Evolutionary conservation across 2,113 vertebrate species (phyloP).

Genomic region (Anser brachyrhynchus): DNA sequence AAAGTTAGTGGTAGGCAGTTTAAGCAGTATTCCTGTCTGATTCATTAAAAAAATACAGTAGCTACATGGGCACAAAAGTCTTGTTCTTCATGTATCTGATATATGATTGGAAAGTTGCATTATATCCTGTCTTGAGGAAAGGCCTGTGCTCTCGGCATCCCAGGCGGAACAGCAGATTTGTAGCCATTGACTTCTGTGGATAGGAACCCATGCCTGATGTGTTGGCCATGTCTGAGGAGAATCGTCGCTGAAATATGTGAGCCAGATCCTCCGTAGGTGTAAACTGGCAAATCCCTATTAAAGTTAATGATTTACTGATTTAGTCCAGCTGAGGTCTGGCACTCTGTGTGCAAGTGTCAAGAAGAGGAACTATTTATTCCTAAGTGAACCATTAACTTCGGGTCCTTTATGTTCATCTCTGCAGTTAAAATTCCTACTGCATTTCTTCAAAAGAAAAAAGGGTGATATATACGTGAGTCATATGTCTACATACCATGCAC

Average conservation of each 20-base stretch:
- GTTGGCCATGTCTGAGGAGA: neutral
- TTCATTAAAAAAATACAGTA: constrained; percentile 68
- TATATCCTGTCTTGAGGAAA: neutral
- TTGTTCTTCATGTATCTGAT: constrained; percentile 6
- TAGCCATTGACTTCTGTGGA: neutral
- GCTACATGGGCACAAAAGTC: constrained; percentile 25
- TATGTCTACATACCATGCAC: neutral
- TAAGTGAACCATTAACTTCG: constrained; percentile 55
- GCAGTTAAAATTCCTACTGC: constrained; percentile 38
- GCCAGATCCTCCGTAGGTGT: constrained; percentile 47
- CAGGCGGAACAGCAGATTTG: neutral
- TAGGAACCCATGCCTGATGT: neutral
- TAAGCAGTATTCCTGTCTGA: constrained; percentile 57
- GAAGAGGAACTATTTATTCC: constrained; percentile 70
- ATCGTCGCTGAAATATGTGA: constrained; percentile 23
- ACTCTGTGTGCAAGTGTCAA: constrained; percentile 30
- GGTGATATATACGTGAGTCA: constrained; percentile 19
- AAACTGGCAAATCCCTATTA: constrained; percentile 60
- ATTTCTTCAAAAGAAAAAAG: constrained; percentile 37
- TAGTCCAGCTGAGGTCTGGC: constrained; percentile 54
- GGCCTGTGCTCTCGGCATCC: fast-evolving
- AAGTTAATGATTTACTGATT: constrained; percentile 58
- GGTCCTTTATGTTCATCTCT: constrained; percentile 51
- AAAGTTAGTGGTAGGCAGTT: constrained; percentile 37
- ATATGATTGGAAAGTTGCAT: neutral